phyloP scores from a whole-genome alignment of 1,140 invertebrate species.

The Papilio glaucus region DNA sequence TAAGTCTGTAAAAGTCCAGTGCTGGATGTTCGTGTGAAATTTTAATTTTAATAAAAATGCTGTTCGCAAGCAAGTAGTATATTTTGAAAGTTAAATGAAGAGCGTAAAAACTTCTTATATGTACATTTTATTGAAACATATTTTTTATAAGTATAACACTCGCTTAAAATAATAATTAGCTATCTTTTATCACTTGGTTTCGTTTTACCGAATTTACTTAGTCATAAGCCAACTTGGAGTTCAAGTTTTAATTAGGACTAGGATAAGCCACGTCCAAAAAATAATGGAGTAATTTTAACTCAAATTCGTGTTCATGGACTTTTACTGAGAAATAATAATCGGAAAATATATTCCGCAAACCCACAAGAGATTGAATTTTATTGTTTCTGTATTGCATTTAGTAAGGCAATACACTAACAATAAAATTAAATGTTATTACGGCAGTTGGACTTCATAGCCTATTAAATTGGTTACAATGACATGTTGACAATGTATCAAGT shows the following conservation, averaged over 20 bases:
- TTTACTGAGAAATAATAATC: too few relatives aligned
- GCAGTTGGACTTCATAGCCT: neutral
- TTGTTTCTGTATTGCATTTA: too few relatives aligned
- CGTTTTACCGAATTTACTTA: too few relatives aligned
- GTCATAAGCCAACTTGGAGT: too few relatives aligned
- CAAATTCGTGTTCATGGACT: too few relatives aligned
- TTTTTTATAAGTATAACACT: neutral
- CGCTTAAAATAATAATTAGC: neutral
- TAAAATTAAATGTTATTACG: neutral
- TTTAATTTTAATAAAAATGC: constrained; percentile 11
- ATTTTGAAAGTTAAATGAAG: constrained; percentile 1
- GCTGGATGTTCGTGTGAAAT: constrained; percentile 1
- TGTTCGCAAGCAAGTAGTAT: constrained; percentile 7
- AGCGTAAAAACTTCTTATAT: constrained; percentile 16
- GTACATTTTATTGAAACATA: neutral
- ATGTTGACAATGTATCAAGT: neutral
- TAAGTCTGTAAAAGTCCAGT: neutral
- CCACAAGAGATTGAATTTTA: neutral
- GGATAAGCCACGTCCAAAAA: too few relatives aligned
- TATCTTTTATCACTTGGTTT: too few relatives aligned
- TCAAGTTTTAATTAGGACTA: too few relatives aligned
- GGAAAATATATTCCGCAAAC: neutral
- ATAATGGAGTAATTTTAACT: too few relatives aligned
- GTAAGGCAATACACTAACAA: neutral
- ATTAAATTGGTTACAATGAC: neutral